Evolutionary conservation across 2,113 vertebrate genomes (phyloP), one percentile per base, ranked within the genome.

Genomic region (Prietella phreatophila): DNA sequence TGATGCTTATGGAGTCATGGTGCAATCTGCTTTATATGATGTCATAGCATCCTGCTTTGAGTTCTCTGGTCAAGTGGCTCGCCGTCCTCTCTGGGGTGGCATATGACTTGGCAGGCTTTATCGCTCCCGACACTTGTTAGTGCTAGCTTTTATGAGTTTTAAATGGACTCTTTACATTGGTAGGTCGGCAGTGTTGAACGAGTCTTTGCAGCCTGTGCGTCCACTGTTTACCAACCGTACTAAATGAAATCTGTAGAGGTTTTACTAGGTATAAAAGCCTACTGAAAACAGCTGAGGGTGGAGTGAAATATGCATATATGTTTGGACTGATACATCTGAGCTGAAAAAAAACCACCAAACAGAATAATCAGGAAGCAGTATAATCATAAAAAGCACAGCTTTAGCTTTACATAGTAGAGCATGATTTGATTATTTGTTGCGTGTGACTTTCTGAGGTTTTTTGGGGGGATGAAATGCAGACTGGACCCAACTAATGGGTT

Each of bases 111-210:
- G 75, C 89, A 90, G 94, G 92, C 91, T 95, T 93, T 91, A 93
- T 93, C 91, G 87, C 60, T 91, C 67, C 86, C 93, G 91, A 90
- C 88, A 91, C 93, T 92, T 92, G 89, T 94, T 93, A 89, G 86
- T 89, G 89, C 75, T 92, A 85, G 93, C 90, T 95, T 95, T 95
- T 89, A 94, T 92, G 93, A 93, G 93, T 92, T 92, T 94, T 92
- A 95, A 75, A 93, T 92, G 93, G 92, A 92, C 95, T 91, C 2
- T 22, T 82, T 93, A 86, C 88, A 84, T 95, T 92, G 92, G 83
- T 93, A 86, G 94, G 95, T 91, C 91, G 91, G 92, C 84, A 88
- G 90, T 92, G 90, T 88, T 93, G 91, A 93, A 91, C 87, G 85
- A 53, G 85, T 90, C 88, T 90, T 86, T 85, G 90, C 86, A 92